Base-by-base conservation (phyloP, 1,140 invertebrate genomes). In the Elymnias hypermnestra region DNA sequence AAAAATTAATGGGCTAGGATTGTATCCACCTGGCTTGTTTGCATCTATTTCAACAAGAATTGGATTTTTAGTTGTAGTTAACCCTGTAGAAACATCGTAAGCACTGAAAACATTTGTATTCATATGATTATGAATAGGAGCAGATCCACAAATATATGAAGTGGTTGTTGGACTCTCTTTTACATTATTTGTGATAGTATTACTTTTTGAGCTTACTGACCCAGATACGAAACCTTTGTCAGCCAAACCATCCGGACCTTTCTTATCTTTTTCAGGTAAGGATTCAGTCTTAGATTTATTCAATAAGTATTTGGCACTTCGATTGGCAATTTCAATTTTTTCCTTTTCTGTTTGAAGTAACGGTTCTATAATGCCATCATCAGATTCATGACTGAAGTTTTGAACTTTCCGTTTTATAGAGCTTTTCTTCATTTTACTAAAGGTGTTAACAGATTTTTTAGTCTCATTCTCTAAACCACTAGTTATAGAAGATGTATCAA, bases 341-440 rank as follows among this genome's bases (percentile, higher is more conserved):
- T 79, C 69, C 50, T 67, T 71, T 25, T 76, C 70, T 15, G 70
- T 78, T 55, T 81, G 67, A 14, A 87, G 59, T 12, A 87, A 59
- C 2, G 86, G 84, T 63, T 86, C 82, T 19, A 74, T 68, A 17
- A 81, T 82, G 18, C 70, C 72, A 42, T 87, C 84, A 41, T 86
- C 81, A 7, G 68, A 71, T 50, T 83, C 82, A 15, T 76, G 63
- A 21, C 69, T 71, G 3, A 77, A 76, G 29, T 73, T 83, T 43
- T 73, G 73, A 39, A 75, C 72, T 59, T 78, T 83, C 46, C 70
- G 72, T 46, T 86, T 81, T 9, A 78, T 73, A n/a, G 74, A 78
- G 46, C 50, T 79, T 65, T 70, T 75, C 40, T 84, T 86, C 0
- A 67, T 65, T 72, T 85, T 86, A 17, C 71, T 63, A 37, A 78